Percentiles rank a stretch among this genome's conserved stretches.
These are phyloP conservation scores for Telenomus remus DNA, from an alignment of 1,140 invertebrate genomes.

Conservation along the genomic window DNA sequence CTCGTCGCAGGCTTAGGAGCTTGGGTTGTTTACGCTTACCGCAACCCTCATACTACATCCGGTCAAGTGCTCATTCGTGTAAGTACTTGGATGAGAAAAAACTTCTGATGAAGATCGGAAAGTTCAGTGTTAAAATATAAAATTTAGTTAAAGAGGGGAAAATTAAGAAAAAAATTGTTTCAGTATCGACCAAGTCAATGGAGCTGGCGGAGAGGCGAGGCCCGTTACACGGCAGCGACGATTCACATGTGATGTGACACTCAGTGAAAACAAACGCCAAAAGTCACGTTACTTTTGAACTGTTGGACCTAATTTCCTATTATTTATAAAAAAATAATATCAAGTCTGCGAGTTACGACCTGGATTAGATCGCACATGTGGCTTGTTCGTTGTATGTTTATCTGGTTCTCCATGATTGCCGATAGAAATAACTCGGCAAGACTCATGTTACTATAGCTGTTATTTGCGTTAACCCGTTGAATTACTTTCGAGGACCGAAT, in stretches of 20 bases:
- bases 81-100: slow-evolving; percentile 62
- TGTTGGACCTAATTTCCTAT: slow-evolving; percentile 70
- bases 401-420: slow-evolving; percentile 20
- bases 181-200: slow-evolving; percentile 96
- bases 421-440: slow-evolving; percentile 2
- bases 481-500: slow-evolving; percentile 12
- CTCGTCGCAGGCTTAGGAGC: slow-evolving; percentile 78
- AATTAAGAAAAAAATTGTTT: slow-evolving; percentile 45
- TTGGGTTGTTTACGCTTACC: slow-evolving; percentile 95
- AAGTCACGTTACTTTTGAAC: slow-evolving; percentile 63
- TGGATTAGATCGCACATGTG: slow-evolving; percentile 21
- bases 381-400: slow-evolving; percentile 15
- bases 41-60: slow-evolving; percentile 94
- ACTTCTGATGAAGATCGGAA: background rate
- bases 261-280: slow-evolving; percentile 47
- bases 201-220: slow-evolving; percentile 91
- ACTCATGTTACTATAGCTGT: slow-evolving; percentile 1
- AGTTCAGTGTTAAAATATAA: too few species aligned
- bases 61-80: slow-evolving; percentile 98
- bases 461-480: slow-evolving; percentile 22
- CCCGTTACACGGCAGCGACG: slow-evolving; percentile 92
- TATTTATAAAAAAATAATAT: slow-evolving; percentile 63
- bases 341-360: slow-evolving; percentile 50
- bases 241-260: slow-evolving; percentile 87
- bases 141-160: background rate